phyloP scores from a whole-genome alignment of 2,888 invertebrate species.

The Parnassius apollo region DNA sequence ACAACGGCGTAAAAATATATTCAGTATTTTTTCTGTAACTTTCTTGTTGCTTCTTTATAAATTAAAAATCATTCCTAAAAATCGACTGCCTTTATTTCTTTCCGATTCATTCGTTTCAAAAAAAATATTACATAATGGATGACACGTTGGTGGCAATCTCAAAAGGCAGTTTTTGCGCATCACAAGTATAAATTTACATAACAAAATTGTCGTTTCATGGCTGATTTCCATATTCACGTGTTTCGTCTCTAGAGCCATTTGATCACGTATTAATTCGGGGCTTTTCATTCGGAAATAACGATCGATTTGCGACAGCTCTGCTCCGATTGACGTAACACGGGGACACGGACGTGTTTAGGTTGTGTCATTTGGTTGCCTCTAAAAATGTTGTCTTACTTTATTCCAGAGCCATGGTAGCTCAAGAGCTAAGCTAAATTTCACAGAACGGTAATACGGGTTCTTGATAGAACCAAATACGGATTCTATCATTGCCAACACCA shows the following conservation, averaged over 20 bases:
- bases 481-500: too few species aligned
- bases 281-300: conserved; percentile 23
- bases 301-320: conserved; percentile 17
- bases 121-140: conserved; percentile 14
- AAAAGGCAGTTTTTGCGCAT: conserved; percentile 24
- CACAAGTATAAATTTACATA: conserved; percentile 29
- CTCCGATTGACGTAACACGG: conserved; percentile 9
- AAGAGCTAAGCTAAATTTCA: too few species aligned
- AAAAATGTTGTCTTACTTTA: too few species aligned
- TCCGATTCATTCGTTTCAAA: conserved; percentile 6
- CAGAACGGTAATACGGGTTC: too few species aligned
- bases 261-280: conserved; percentile 24
- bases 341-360: conserved; percentile 8
- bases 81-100: neutral
- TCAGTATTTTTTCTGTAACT: too few species aligned
- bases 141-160: conserved; percentile 24
- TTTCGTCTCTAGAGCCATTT: conserved; percentile 14
- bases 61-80: too few species aligned
- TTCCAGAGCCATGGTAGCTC: too few species aligned
- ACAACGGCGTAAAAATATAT: too few species aligned
- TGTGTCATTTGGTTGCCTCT: conserved; percentile 1
- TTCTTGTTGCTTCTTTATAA: too few species aligned
- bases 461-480: too few species aligned
- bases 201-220: conserved; percentile 29
- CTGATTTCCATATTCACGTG: conserved; percentile 23